Percentiles rank a stretch among this genome's conserved stretches.
Conservation (phyloP, 2,113 vertebrate genomes). For the Rattus rattus region DNA sequence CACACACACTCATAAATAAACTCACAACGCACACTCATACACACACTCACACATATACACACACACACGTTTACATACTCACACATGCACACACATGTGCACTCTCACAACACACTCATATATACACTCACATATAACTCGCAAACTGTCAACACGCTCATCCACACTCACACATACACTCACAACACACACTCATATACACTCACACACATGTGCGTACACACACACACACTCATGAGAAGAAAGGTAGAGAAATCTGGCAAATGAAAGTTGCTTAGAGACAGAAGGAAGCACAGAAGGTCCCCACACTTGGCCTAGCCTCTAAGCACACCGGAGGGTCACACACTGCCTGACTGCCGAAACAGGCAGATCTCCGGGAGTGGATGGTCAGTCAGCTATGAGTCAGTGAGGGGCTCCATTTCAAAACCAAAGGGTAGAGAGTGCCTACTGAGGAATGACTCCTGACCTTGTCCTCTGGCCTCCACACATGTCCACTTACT, state of each 20-base stretch:
- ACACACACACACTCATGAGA: neutral
- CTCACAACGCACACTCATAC: neutral
- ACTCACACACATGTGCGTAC: neutral
- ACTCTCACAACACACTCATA: too few species aligned
- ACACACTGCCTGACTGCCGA: accelerated
- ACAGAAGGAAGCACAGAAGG: neutral
- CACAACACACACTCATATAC: too few species aligned
- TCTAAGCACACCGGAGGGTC: too few species aligned
- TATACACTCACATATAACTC: too few species aligned
- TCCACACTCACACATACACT: too few species aligned
- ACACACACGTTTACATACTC: neutral
- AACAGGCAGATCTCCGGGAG: neutral
- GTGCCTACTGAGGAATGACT: neutral
- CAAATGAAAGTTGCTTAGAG: neutral
- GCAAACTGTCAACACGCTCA: too few species aligned
- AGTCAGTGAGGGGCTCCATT: neutral
- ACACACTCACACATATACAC: neutral
- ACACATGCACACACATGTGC: too few species aligned
- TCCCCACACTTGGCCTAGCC: too few species aligned
- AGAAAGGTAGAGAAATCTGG: neutral
- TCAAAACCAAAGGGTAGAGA: neutral
- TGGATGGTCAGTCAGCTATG: neutral
- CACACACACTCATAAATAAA: too few species aligned
- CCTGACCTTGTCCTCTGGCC: neutral
- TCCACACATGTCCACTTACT: neutral